Base-by-base conservation (phyloP, 2,797 vertebrate genomes). In the Crypturellus tataupa region DNA sequence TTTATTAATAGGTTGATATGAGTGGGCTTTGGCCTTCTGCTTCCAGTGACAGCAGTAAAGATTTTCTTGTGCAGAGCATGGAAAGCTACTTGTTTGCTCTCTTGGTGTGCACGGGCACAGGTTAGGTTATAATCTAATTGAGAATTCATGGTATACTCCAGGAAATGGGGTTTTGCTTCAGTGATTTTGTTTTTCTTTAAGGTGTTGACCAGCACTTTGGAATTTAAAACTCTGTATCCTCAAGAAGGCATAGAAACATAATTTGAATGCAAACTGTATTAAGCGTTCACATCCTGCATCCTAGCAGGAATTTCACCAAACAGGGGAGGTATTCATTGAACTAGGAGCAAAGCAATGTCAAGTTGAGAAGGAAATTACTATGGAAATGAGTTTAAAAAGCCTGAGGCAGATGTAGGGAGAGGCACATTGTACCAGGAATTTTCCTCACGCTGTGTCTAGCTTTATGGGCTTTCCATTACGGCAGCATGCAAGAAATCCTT, bases 321-420 rank as follows among this genome's bases (percentile, higher is more conserved):
- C 94, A 96, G 89, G 72, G 69, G 29, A 91, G 84, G 93, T 93
- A 94, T 96, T 97, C 96, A 97, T 94, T 95, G 92, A 95, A 95
- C 85, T 72, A 72, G 85, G 89, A 95, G 93, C 85, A 95, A 94
- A 93, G 90, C 84, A 95, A 87, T 67, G 93, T 96, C 93, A 96
- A 81, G 67, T 95, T 87, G 87, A 95, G 92, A 94, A 95, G 95
- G 94, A 97, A 96, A 96, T 96, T 95, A 93, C 94, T 95, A 95
- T 97, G 96, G 93, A 97, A 97, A 96, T 96, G 40, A 96, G 87
- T 92, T 96, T 95, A 75, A 71, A 93, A 96, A 91, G 93, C 95
- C 94, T n/a, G 87, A 93, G 95, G 95, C 96, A 94, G 81, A 83
- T 85, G 59, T 53, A 86, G 79, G 94, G 90, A 93, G 87, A 93